These are phyloP conservation scores for Ceyx margarethae DNA, from an alignment of 2,113 vertebrate species.

Conservation along the genomic window DNA sequence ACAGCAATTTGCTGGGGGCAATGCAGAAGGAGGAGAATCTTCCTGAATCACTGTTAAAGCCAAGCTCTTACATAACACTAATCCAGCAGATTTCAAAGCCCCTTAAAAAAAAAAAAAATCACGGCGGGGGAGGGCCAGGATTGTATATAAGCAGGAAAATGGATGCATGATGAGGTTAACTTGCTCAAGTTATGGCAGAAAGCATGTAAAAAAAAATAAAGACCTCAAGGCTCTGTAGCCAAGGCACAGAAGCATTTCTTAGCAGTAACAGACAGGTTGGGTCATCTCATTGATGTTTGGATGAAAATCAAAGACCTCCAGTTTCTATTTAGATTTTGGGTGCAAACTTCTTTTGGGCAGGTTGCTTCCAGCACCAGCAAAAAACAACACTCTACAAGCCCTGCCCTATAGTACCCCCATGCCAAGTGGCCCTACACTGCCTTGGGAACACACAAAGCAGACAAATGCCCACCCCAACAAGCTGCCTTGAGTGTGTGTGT, in stretches of 20 bases:
- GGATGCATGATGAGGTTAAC: neutral
- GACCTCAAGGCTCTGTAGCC: neutral
- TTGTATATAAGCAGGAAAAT: neutral
- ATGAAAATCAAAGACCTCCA: neutral
- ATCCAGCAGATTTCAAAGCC: neutral
- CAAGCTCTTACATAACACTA: neutral
- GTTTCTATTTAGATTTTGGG: neutral
- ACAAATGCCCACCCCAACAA: neutral
- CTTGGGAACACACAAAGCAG: fast-evolving
- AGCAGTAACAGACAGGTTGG: neutral
- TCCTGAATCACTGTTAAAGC: fast-evolving
- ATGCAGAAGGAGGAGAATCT: neutral
- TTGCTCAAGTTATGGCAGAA: neutral
- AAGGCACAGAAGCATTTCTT: neutral
- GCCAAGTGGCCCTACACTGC: no score
- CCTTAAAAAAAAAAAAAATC: neutral
- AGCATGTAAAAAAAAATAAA: neutral
- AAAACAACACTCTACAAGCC: neutral
- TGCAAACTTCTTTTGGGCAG: neutral
- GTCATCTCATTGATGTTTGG: neutral
- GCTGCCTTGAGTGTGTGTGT: neutral
- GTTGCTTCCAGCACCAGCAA: neutral
- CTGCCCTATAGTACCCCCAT: neutral
- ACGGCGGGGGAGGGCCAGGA: neutral
- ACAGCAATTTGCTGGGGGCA: neutral